phyloP scores from a whole-genome alignment of 2,113 vertebrate species.

The Nesogale talazaci region DNA sequence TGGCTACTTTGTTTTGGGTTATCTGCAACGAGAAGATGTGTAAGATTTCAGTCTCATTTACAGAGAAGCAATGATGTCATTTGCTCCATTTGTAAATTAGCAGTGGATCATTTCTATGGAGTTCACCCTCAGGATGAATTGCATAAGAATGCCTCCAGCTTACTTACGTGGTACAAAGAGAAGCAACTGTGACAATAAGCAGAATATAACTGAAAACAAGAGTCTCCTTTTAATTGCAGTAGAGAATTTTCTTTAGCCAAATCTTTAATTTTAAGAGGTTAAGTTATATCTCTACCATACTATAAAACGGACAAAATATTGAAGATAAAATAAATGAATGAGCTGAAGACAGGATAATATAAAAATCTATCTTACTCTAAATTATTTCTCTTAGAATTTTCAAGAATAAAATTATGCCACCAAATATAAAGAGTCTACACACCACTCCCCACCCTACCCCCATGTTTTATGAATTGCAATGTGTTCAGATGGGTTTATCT shows the following conservation, averaged over 20 bases:
- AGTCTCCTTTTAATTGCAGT: not conserved
- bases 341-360: not conserved
- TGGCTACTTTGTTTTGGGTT: constrained; percentile 88
- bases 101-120: not conserved
- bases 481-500: not conserved
- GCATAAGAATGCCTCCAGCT: constrained; percentile 21
- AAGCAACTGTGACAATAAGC: constrained; percentile 5
- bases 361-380: not conserved
- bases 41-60: constrained; percentile 43
- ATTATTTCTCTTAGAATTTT: not conserved
- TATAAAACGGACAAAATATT: not conserved
- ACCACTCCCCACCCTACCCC: not conserved
- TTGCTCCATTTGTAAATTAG: constrained; percentile 38
- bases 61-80: not conserved
- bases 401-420: not conserved
- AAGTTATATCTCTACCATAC: not conserved
- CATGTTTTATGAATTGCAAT: not conserved
- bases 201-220: not conserved
- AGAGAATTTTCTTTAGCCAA: not conserved
- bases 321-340: constrained; percentile 17
- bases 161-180: not conserved
- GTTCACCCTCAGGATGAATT: not conserved
- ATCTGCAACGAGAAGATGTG: constrained; percentile 83
- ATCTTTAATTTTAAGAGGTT: not conserved
- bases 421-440: not conserved